Base-by-base conservation (phyloP, 2,888 invertebrate genomes). In the Chaetogeoica ovagalla region DNA sequence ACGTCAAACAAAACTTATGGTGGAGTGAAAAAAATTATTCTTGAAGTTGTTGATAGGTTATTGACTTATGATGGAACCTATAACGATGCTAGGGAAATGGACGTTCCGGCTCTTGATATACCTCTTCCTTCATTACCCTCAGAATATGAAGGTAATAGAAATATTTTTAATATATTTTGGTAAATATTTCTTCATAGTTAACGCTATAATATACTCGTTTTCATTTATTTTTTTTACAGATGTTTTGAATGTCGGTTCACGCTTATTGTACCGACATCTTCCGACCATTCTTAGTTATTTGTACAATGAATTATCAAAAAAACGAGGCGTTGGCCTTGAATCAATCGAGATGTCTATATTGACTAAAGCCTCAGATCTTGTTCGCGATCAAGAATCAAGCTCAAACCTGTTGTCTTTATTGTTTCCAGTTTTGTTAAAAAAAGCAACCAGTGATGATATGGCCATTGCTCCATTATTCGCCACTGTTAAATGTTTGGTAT, bases 11-110 rank as follows among this genome's bases (percentile, higher is more conserved):
- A 93, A 86, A 89, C 91, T 2, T 90, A 90, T 82, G 85, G 88
- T 0, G 87, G 88, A 1, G 95, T 96, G 0, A 88, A 90, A 0
- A 91, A 90, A 82, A 87, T 89, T 52, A 90, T 94, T 75, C 87
- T 94, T 84, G 91, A 92, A 84, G 91, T 94, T 87, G 87, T 94
- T 17, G 93, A 94, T 84, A 91, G 91, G 82, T 86, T 95, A 82
- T 85, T 95, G 74, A 92, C 90, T 0, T 86, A 92, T 23, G 88
- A 90, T 83, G 89, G 90, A 83, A 90, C 90, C 59, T 90, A 90
- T 82, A 88, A 88, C 84, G 88, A 88, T 23, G 87, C 71, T n/a
- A 79, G 71, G 79, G 79, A 79, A 52, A 39, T 63, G 87, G 84
- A 79, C 70, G 23, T 70, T 5, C 79, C 79, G 8, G 62, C 71